Evolutionary conservation across 2,113 vertebrate genomes (phyloP), one percentile per base, ranked within the genome.

Genomic region (Climacteris rufus): DNA sequence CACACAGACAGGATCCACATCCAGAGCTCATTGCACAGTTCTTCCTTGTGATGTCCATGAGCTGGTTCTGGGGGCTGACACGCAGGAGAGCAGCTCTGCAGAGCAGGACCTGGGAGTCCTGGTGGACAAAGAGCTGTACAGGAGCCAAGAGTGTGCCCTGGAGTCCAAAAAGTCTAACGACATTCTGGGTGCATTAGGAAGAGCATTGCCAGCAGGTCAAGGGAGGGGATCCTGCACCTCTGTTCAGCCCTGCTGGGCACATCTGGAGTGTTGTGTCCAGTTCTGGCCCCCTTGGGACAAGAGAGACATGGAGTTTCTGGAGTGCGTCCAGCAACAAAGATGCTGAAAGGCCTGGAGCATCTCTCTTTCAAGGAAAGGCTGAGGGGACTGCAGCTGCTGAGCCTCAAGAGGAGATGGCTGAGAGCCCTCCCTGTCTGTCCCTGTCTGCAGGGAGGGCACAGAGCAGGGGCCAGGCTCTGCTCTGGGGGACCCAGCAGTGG

Each of bases 251-350:
- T 61, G 25, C 25, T 24, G 54, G 19, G n/a, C 24, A 21, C 10
- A n/a, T 40, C n/a, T 35, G 47, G 19, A 4, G 1, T n/a, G 5
- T 24, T 11, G 13, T 21, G 49, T 18, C n/a, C 40, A 21, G 13
- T 14, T 63, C 47, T 79, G n/a, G 47, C 33, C n/a, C 63, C 15
- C 0, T 21, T 0, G 0, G n/a, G 10, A 54, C 56, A 47, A 2
- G 28, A 61, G 15, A 14, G 24, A 63, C 47, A 3, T 4, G 24
- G 47, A 63, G 15, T 8, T 70, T 15, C 33, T 77, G 63, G 31
- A 35, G 21, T 1, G 9, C 0, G 10, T 42, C 1, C 2, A 2
- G 61, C 1, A 3, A 1, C 27, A 77, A 28, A 15, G n/a, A 5
- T 15, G 22, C 7, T 33, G 33, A 0, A 61, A 5, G 45, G 8